Conservation (phyloP, 2,113 vertebrate species). For the Prochilodus magdalenae region DNA sequence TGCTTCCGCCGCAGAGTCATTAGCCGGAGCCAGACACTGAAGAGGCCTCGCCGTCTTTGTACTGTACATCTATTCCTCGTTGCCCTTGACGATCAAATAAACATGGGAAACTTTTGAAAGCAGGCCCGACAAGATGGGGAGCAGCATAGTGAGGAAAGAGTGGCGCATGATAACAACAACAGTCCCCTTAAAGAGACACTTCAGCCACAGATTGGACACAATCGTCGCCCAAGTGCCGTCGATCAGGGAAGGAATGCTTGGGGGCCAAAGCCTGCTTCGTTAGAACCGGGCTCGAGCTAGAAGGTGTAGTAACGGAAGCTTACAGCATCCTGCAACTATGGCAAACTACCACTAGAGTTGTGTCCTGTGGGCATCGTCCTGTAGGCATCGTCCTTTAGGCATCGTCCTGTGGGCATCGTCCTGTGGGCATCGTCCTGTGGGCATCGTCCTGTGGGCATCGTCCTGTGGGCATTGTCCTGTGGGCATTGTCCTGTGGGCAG, state of each 20-base stretch:
- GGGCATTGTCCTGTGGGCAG: no score
- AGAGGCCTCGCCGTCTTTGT: constrained; percentile 57
- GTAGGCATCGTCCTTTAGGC: no score
- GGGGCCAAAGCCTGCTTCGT: rapidly evolving
- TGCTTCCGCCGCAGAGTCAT: constrained; percentile 67
- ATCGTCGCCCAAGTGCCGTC: neutral
- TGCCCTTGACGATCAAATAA: constrained; percentile 75
- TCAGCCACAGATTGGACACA: neutral
- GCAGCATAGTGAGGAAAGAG: constrained; percentile 56
- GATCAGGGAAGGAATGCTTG: no score
- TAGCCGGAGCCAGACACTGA: constrained; percentile 39
- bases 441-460: no score
- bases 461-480: no score
- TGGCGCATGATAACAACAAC: constrained; percentile 67
- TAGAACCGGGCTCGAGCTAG: no score
- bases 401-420: no score
- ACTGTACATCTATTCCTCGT: constrained; percentile 64
- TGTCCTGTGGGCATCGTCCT: no score
- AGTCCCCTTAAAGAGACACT: constrained; percentile 48
- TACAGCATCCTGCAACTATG: no score
- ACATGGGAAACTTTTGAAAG: constrained; percentile 62
- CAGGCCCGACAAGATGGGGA: constrained; percentile 60
- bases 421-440: no score
- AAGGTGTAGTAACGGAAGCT: no score
- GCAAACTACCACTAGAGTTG: no score